These are phyloP conservation scores for Ctenicera cuprea DNA, from an alignment of 2,888 invertebrate genomes.

Conservation along the genomic window DNA sequence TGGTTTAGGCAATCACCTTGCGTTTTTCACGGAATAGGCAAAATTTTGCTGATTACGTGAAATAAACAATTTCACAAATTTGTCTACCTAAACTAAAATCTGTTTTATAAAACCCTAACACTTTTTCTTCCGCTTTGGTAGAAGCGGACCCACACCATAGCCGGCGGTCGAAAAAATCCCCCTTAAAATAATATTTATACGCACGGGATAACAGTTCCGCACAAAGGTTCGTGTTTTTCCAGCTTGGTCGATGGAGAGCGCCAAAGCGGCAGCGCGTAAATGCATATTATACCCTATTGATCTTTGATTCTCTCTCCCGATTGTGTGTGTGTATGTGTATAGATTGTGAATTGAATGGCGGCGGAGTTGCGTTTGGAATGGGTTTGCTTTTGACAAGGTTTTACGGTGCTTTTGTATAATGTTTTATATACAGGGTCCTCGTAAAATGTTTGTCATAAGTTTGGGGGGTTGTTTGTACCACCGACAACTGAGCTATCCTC, in stretches of 20 bases:
- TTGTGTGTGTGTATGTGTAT: constrained; percentile 5
- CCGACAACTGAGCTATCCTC: too few species aligned
- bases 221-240: constrained; percentile 70
- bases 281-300: constrained; percentile 46
- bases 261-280: constrained; percentile 49
- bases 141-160: not conserved
- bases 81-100: too few species aligned
- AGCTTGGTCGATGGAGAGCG: constrained; percentile 60
- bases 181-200: constrained; percentile 69
- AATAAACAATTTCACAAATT: too few species aligned
- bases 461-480: too few species aligned
- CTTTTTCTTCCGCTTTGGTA: not conserved
- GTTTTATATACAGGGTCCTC: too few species aligned
- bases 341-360: constrained; percentile 26
- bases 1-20: too few species aligned
- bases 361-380: constrained; percentile 1
- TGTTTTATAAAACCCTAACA: too few species aligned
- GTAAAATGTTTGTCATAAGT: too few species aligned
- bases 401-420: not conserved
- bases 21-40: too few species aligned
- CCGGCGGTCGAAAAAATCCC: constrained; percentile 61
- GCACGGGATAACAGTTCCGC: constrained; percentile 68
- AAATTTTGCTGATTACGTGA: too few species aligned
- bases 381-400: not conserved
- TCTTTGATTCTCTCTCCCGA: constrained; percentile 39